A percentile compares a stretch with the other conserved stretches of the same genome.
Conservation (phyloP, 2,888 invertebrate genomes). For the Crioceris asparagi region DNA sequence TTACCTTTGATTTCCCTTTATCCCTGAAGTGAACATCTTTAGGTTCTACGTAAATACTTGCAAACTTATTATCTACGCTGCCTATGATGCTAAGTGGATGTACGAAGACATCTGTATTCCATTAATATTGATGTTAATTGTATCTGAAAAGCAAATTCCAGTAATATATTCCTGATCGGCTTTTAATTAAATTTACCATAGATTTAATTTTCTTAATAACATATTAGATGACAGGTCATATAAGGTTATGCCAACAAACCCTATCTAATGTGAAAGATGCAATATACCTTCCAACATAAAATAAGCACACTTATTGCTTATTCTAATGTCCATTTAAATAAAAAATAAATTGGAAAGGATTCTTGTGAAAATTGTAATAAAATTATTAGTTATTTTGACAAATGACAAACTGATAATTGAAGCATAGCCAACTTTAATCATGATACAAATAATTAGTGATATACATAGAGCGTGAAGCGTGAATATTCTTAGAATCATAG, state of each 20-base stretch:
- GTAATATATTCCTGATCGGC: too few relatives aligned
- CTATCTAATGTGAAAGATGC: slow-evolving; percentile 12
- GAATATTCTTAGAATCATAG: too few relatives aligned
- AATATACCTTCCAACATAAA: slow-evolving; percentile 7
- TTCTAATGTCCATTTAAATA: slow-evolving; percentile 12
- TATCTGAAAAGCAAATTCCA: too few relatives aligned
- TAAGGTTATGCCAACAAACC: slow-evolving; percentile 31
- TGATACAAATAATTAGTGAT: too few relatives aligned
- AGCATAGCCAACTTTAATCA: not conserved
- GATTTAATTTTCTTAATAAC: slow-evolving; percentile 25
- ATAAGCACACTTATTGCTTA: slow-evolving; percentile 8
- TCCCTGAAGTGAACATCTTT: slow-evolving; percentile 33
- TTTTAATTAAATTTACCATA: slow-evolving; percentile 28
- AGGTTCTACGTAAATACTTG: slow-evolving; percentile 17
- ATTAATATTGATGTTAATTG: slow-evolving; percentile 4
- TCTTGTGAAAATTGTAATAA: slow-evolving; percentile 21
- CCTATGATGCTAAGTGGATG: too few relatives aligned
- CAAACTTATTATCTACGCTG: too few relatives aligned
- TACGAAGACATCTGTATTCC: too few relatives aligned
- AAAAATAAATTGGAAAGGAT: slow-evolving; percentile 19
- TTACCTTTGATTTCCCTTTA: slow-evolving; percentile 29
- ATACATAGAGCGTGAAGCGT: too few relatives aligned
- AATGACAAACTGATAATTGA: slow-evolving; percentile 22
- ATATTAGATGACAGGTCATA: slow-evolving; percentile 33
- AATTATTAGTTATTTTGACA: slow-evolving; percentile 30